Conservation (phyloP, 2,113 vertebrate species). For the Penelope pileata region DNA sequence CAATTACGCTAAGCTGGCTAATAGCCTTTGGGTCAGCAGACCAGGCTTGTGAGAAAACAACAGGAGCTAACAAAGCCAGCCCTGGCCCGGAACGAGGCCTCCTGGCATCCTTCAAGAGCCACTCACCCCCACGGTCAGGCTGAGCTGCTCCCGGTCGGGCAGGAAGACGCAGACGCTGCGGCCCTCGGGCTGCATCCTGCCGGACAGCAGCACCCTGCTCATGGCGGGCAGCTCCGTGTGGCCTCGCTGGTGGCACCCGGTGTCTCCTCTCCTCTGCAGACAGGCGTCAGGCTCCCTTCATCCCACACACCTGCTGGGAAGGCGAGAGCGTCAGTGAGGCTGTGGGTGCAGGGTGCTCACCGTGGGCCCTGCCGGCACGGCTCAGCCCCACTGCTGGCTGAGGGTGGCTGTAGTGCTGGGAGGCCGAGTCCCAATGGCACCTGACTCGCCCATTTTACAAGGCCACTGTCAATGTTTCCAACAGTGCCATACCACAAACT, state of each 20-base stretch:
- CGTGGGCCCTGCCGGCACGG: neutral
- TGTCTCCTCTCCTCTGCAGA: neutral
- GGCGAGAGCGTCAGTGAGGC: neutral
- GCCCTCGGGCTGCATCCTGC: slow-evolving; percentile 68
- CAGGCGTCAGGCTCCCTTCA: slow-evolving; percentile 5
- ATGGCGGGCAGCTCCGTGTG: slow-evolving; percentile 5
- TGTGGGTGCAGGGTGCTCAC: neutral
- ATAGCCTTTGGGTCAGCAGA: neutral
- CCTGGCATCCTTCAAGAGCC: accelerated
- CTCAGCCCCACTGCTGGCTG: neutral
- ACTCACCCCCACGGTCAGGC: slow-evolving; percentile 82
- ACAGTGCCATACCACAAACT: neutral
- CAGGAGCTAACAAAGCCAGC: neutral
- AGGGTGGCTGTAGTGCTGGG: too few relatives aligned
- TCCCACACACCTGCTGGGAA: slow-evolving; percentile 37
- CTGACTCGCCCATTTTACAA: neutral
- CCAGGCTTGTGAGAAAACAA: neutral
- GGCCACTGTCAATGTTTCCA: neutral
- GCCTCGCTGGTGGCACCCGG: neutral
- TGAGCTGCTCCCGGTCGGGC: slow-evolving; percentile 85
- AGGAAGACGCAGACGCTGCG: slow-evolving; percentile 85
- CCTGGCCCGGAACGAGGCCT: accelerated
- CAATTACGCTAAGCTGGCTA: slow-evolving; percentile 33
- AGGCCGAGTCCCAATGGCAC: neutral
- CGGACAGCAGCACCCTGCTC: slow-evolving; percentile 40